Base-by-base conservation (phyloP, 2,797 vertebrate species). In the Macropodus opercularis region DNA sequence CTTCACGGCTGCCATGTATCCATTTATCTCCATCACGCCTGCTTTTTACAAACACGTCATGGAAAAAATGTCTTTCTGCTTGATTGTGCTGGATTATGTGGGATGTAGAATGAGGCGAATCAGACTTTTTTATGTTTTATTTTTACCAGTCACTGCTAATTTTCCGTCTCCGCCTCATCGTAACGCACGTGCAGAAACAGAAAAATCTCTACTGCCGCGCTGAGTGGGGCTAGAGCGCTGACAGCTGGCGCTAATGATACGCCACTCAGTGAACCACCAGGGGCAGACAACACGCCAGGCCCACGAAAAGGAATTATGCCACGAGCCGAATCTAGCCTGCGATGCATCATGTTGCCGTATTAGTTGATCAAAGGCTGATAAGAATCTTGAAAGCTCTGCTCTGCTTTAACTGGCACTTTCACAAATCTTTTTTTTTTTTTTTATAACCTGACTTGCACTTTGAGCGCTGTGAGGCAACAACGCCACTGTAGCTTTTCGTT, bases 241-340 rank as follows among this genome's bases (percentile, higher is more conserved):
- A 80, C 87, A 85, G 74, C 50, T 48, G 6, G 63, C 13, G 47
- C 69, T 85, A 84, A 85, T 87, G 83, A 84, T 72, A 77, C 52
- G 60, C 64, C 80, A 76, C 64, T 85, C 81, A 83, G 3, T 31
- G 63, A 81, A 69, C 73, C 72, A 81, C 77, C 65, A 41, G 80
- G 75, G 82, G 80, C 77, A 84, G 67, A 81, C 72, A 60, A 75
- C 79, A 71, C 63, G 77, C 80, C 82, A 82, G 69, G 65, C 47
- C 38, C 1, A 51, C 18, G 15, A 66, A 65, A 55, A n/a, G 63
- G 57, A 63, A 69, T 81, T 36, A 58, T 53, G 52, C 70, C 65
- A 49, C 10, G 3, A 74, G 74, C 53, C 26, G 36, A 68, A 61
- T 68, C 42, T 18, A 36, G 18, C 56, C 68, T 43, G 62, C 31